Evolutionary conservation across 2,888 invertebrate genomes (phyloP).

Genomic region (Trachelus stipa): DNA sequence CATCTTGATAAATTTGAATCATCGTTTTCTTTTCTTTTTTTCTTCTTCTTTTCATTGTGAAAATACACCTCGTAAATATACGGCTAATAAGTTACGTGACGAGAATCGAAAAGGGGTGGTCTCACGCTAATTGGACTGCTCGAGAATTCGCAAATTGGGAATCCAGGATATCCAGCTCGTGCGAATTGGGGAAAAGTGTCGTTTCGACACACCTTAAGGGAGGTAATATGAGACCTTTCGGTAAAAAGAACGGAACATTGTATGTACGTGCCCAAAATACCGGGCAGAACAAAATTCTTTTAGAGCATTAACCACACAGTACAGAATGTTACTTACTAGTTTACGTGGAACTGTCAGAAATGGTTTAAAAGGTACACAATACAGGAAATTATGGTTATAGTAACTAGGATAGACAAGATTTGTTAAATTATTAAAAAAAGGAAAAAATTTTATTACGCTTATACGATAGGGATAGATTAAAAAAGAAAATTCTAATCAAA

Average conservation of each 20-base stretch:
- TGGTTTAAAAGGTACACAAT: neutral
- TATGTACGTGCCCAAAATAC: neutral
- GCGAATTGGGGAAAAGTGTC: neutral
- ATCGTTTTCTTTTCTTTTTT: constrained; percentile 10
- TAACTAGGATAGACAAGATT: neutral
- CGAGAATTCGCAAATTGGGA: neutral
- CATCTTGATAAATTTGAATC: constrained; percentile 26
- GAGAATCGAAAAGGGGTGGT: neutral
- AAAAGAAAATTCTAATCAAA: neutral
- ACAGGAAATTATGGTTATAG: neutral
- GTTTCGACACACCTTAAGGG: neutral
- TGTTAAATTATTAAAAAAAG: neutral
- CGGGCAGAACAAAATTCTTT: neutral
- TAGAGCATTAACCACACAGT: neutral
- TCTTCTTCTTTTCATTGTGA: constrained; percentile 28
- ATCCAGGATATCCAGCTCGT: neutral
- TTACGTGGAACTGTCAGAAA: neutral
- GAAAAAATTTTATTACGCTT: neutral
- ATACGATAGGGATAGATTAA: neutral
- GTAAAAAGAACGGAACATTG: neutral
- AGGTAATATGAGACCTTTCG: neutral
- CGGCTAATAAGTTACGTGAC: constrained; percentile 43
- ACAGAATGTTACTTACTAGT: neutral
- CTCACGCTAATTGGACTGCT: neutral
- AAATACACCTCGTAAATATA: constrained; percentile 45